phyloP scores from a whole-genome alignment of 1,140 invertebrate species.

The Hirudo medicinalis region DNA sequence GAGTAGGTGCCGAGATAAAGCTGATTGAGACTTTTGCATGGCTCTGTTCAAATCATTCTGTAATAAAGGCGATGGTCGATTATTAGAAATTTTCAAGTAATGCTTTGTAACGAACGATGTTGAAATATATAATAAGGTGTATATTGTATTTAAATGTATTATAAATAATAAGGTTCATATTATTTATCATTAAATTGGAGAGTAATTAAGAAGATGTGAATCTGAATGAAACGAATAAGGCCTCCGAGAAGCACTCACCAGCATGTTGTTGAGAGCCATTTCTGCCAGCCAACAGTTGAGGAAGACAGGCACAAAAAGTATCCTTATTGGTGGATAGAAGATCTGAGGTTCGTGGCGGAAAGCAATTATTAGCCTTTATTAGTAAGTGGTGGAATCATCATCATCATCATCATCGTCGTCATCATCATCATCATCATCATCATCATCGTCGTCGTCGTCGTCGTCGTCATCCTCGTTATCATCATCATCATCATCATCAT shows the following conservation, averaged over 20 bases:
- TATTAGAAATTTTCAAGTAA: too few relatives aligned
- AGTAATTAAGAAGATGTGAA: too few relatives aligned
- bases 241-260: slow-evolving; percentile 59
- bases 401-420: not conserved
- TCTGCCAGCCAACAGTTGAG: slow-evolving; percentile 97
- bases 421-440: not conserved
- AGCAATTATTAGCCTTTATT: not conserved
- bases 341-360: slow-evolving; percentile 48
- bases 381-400: not conserved
- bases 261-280: slow-evolving; percentile 91
- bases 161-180: too few relatives aligned
- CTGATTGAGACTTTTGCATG: slow-evolving; percentile 95
- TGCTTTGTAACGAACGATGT: too few relatives aligned
- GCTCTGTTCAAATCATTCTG: slow-evolving; percentile 92
- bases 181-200: too few relatives aligned
- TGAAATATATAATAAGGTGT: too few relatives aligned
- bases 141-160: too few relatives aligned
- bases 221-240: too few relatives aligned
- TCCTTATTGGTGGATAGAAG: slow-evolving; percentile 70
- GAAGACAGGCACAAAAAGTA: slow-evolving; percentile 91
- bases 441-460: not conserved
- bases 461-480: not conserved
- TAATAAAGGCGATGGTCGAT: not conserved
- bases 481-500: not conserved
- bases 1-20: slow-evolving; percentile 85